A percentile compares a stretch with the other conserved stretches of the same genome.
Evolutionary conservation across 2,797 vertebrate genomes (phyloP).

Genomic region (Semotilus atromaculatus): DNA sequence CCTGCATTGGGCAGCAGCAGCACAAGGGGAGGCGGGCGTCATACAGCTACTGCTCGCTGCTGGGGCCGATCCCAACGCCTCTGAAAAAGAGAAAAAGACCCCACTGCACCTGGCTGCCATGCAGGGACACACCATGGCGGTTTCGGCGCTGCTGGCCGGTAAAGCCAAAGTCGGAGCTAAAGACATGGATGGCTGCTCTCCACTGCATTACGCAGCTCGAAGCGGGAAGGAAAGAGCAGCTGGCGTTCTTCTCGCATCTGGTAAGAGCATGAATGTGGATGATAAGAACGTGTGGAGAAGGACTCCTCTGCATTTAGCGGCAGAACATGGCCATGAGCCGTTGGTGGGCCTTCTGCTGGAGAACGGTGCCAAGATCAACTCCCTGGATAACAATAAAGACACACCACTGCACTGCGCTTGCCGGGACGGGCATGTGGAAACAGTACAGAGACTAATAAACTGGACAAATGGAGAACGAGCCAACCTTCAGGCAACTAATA

Average conservation of each 20-base stretch:
- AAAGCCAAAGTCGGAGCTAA: slow-evolving; percentile 73
- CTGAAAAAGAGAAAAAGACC: slow-evolving; percentile 80
- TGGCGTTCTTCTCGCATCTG: slow-evolving; percentile 68
- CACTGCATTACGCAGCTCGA: slow-evolving; percentile 74
- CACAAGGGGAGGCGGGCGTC: slow-evolving; percentile 60
- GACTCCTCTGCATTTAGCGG: slow-evolving; percentile 78
- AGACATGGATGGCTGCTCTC: slow-evolving; percentile 81
- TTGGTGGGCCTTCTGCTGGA: slow-evolving; percentile 72
- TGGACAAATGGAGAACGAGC: slow-evolving; percentile 69
- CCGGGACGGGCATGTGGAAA: slow-evolving; percentile 68
- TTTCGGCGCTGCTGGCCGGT: slow-evolving; percentile 69
- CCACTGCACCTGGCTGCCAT: slow-evolving; percentile 77
- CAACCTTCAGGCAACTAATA: slow-evolving; percentile 76
- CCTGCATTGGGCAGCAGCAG: slow-evolving; percentile 77
- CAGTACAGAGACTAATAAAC: slow-evolving; percentile 67
- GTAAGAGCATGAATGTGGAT: slow-evolving; percentile 74
- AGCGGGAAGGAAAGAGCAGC: slow-evolving; percentile 66
- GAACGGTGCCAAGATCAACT: slow-evolving; percentile 75
- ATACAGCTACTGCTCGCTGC: slow-evolving; percentile 74
- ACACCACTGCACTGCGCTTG: slow-evolving; percentile 80
- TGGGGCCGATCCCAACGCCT: slow-evolving; percentile 68
- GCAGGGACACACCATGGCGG: slow-evolving; percentile 63
- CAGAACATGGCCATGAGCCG: slow-evolving; percentile 72
- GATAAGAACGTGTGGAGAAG: slow-evolving; percentile 83
- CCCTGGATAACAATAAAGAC: slow-evolving; percentile 78